These are phyloP conservation scores for Burhinus bistriatus DNA, from an alignment of 2,113 vertebrate genomes.

Conservation along the genomic window DNA sequence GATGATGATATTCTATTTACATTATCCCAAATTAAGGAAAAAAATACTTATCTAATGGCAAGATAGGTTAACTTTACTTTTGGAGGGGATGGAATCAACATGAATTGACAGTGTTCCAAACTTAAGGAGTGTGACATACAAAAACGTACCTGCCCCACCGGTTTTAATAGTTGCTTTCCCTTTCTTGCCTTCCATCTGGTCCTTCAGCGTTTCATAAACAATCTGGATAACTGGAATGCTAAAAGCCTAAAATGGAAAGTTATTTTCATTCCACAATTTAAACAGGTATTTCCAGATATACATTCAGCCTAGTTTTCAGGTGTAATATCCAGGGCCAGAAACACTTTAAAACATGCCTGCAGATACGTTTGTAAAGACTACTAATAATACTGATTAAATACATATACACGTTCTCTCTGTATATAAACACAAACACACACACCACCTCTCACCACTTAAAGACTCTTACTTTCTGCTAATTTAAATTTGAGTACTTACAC, in stretches of 20 bases:
- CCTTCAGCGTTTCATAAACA: constrained; percentile 95
- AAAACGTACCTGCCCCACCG: constrained; percentile 82
- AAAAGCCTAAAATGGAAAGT: constrained; percentile 82
- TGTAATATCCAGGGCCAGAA: neutral
- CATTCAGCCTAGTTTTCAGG: neutral
- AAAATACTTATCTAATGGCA: neutral
- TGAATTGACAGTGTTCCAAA: neutral
- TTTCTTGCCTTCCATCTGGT: constrained; percentile 94
- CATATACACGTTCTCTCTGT: neutral
- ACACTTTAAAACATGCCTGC: neutral
- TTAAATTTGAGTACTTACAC: constrained; percentile 80
- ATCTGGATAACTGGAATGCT: constrained; percentile 98
- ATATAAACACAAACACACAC: neutral
- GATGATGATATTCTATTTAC: neutral
- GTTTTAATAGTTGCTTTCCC: constrained; percentile 90
- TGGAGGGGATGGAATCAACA: neutral
- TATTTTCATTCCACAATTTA: neutral
- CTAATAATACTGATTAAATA: neutral
- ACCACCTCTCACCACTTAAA: neutral
- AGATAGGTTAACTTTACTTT: neutral
- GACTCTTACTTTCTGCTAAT: neutral
- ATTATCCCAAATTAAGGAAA: neutral
- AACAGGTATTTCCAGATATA: neutral
- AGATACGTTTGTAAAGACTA: accelerated
- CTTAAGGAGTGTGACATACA: neutral